Base-by-base conservation (phyloP, 2,113 vertebrate species). In the Pterocles orientalis region DNA sequence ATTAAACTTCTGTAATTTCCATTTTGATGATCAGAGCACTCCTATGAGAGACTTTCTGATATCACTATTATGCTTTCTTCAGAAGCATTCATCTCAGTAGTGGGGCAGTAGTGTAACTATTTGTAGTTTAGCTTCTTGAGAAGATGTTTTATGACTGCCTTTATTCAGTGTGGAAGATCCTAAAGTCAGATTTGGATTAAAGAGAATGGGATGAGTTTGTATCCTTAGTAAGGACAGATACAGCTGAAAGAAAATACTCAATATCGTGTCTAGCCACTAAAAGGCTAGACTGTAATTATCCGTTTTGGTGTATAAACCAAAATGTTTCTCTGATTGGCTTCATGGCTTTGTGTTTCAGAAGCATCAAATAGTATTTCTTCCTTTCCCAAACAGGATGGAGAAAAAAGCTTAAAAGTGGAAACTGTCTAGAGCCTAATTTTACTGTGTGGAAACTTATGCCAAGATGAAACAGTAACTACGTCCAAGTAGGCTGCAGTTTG, bases 1-100 rank as follows among this genome's bases (percentile, higher is more conserved):
- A 82, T 96, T 93, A 93, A 82, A 91, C 65, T 86, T 56, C 72
- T 94, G 91, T 93, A 83, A 90, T 97, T 97, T 96, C 60, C 60
- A 53, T 78, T 94, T 96, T 83, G 75, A 83, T 95, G 85, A 94
- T 92, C 84, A 82, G 90, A 96, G 76, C 54, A 68, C n/a, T 96
- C 71, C 61, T 79, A 15, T 78, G 90, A 91, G 86, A 92, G 69
- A 82, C 79, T 64, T 95, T 81, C 79, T 85, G 83, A 89, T 93
- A 73, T 51, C 80, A 77, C 70, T 45, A 2, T 97, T 89, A 88
- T 17, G 47, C 57, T 94, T 95, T 56, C 76, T 72, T 70, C 70
- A 29, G 43, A 95, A 86, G 51, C 57, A 45, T 86, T 92, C 96
- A 77, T 77, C 75, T 87, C 48, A 31, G 60, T 54, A 70, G 66